Evolutionary conservation across 2,113 vertebrate species (phyloP), one percentile per base, ranked within the genome.

Genomic region (Pomatostomus ruficeps): DNA sequence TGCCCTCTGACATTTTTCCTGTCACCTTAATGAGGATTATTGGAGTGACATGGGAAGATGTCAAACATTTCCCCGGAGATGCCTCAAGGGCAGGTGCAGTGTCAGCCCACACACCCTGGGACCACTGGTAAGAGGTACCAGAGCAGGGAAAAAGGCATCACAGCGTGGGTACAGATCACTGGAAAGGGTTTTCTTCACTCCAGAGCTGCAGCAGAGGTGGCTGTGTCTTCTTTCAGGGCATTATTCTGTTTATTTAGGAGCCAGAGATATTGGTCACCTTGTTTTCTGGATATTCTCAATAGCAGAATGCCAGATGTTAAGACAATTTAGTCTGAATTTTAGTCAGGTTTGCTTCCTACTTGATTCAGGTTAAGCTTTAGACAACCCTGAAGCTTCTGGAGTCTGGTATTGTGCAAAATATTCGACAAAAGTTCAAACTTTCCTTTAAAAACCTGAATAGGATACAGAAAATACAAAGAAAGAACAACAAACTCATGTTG

Each of bases 391-490:
- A 52, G 29, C 1, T 84, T 61, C 29, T 78, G 35, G 20, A 52
- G 23, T 6, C 71, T 73, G 15, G 2, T 45, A 21, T 61, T 65
- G 54, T 25, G 33, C 25, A 73, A 86, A 76, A 85, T 66, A 48
- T 21, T 68, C 36, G 1, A 29, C 33, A 51, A 66, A 52, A 76
- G 17, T 22, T 71, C 49, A 63, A 51, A 5, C 2, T 63, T 72
- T 46, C 36, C 31, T 87, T 31, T 48, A 71, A 66, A 54, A 29
- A 12, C 0, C 6, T 20, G 11, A 49, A 20, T 8, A 70, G 16
- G 1, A 0, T 10, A 7, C 4, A 16, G 29, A 71, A 77, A 78
- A 66, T 8, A 12, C 4, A 19, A 54, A 3, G 1, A 36, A 21
- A 57, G 5, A 4, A 9, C 38, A 17, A 45, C 3, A 8, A 63